These are phyloP conservation scores for Alcis repandata DNA, from an alignment of 2,888 invertebrate species.

Conservation along the genomic window DNA sequence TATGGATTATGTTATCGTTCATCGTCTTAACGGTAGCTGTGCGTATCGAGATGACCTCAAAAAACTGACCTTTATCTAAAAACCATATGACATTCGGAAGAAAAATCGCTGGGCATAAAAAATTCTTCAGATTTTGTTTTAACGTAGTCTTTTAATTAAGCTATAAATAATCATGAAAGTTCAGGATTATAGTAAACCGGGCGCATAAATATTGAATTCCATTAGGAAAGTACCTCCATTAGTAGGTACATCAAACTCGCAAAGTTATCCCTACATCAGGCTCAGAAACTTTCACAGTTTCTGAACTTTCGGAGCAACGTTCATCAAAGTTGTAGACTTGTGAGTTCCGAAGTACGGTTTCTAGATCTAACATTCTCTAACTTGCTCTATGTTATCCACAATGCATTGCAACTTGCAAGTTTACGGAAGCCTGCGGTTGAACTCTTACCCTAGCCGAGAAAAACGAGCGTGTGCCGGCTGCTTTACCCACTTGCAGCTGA, in stretches of 20 bases:
- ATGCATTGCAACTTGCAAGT: constrained; percentile 37
- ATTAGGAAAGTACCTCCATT: too few species aligned
- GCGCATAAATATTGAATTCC: too few species aligned
- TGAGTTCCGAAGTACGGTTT: not conserved
- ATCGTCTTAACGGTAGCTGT: constrained; percentile 2
- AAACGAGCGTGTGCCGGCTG: constrained; percentile 66
- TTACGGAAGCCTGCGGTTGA: constrained; percentile 58
- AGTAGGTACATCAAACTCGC: not conserved
- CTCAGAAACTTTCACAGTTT: not conserved
- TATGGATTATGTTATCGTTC: constrained; percentile 21
- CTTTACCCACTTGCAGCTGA: constrained; percentile 70
- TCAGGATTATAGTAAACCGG: too few species aligned
- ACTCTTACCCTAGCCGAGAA: constrained; percentile 70
- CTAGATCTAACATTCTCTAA: not conserved
- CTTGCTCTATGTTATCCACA: not conserved
- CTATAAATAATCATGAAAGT: too few species aligned
- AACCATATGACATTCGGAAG: not conserved
- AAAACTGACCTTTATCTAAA: constrained; percentile 13
- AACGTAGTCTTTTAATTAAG: too few species aligned
- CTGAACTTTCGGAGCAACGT: not conserved
- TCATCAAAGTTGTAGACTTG: not conserved
- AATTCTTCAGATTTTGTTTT: too few species aligned
- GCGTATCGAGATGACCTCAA: constrained; percentile 18
- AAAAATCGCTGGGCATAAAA: not conserved
- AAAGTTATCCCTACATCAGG: not conserved